Evolutionary conservation across 2,797 vertebrate species (phyloP).

Genomic region (Phrynocephalus guinanensis): DNA sequence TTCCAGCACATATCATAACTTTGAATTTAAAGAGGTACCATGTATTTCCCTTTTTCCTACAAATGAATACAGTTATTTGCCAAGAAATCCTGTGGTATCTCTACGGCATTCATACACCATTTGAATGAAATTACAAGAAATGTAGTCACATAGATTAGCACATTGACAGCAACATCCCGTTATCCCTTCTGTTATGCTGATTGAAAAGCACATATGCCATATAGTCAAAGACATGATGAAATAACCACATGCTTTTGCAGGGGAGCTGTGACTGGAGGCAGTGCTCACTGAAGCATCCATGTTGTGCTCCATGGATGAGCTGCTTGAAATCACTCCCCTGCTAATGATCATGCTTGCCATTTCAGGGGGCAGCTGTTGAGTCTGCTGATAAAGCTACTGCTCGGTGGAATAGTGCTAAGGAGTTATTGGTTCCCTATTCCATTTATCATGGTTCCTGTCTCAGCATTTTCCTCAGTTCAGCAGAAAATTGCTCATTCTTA

Average conservation of each 20-base stretch:
- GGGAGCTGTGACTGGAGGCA: neutral
- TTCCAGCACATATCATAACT: neutral
- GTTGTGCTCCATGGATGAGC: neutral
- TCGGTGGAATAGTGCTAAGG: neutral
- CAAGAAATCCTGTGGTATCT: neutral
- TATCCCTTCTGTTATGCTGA: neutral
- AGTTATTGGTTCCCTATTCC: neutral
- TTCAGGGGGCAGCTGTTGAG: neutral
- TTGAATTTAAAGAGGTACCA: neutral
- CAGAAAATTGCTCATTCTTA: too few relatives aligned
- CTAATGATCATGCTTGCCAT: neutral
- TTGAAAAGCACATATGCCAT: neutral
- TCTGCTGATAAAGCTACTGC: too few relatives aligned
- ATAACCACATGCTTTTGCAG: neutral
- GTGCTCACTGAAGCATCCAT: neutral
- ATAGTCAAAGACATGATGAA: neutral
- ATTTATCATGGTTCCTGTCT: neutral
- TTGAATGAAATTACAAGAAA: neutral
- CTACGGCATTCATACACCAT: neutral
- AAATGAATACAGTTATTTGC: neutral
- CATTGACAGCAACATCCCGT: neutral
- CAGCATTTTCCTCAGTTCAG: neutral
- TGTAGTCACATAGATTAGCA: neutral
- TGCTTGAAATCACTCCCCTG: neutral
- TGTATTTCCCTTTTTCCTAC: neutral